phyloP scores from a whole-genome alignment of 1,140 invertebrate genomes.

The Musca domestica region DNA sequence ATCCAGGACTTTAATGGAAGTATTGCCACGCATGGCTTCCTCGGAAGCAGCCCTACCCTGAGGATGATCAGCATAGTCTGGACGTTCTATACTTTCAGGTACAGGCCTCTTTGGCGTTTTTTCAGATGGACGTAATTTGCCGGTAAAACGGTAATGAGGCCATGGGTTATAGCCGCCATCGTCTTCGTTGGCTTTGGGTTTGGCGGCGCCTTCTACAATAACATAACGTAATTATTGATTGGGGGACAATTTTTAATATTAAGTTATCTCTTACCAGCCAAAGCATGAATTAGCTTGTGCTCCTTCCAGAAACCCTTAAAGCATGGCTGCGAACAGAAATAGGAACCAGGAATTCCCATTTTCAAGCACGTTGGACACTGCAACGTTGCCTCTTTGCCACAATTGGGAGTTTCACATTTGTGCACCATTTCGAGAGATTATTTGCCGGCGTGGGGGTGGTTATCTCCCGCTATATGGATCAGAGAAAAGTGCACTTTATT shows the following conservation, averaged over 20 bases:
- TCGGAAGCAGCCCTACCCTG: slow-evolving; percentile 83
- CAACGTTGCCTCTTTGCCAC: slow-evolving; percentile 77
- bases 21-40: slow-evolving; percentile 72
- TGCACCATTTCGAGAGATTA: slow-evolving; percentile 35
- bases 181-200: slow-evolving; percentile 58
- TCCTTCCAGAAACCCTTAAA: slow-evolving; percentile 88
- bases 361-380: slow-evolving; percentile 97
- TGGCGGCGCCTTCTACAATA: slow-evolving; percentile 63
- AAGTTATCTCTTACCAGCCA: slow-evolving; percentile 80
- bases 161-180: slow-evolving; percentile 84
- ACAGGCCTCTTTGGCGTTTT: slow-evolving; percentile 76
- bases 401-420: slow-evolving; percentile 76
- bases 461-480: too few relatives aligned
- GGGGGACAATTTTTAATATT: too few relatives aligned
- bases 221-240: slow-evolving; percentile 40
- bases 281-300: slow-evolving; percentile 88
- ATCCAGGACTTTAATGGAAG: slow-evolving; percentile 79
- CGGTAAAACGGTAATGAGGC: slow-evolving; percentile 87
- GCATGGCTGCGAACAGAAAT: slow-evolving; percentile 93
- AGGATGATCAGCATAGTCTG: slow-evolving; percentile 95
- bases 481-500: neutral
- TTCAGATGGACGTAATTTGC: slow-evolving; percentile 79
- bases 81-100: slow-evolving; percentile 77
- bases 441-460: too few relatives aligned
- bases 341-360: slow-evolving; percentile 88